These are phyloP conservation scores for Toxotes chatareus DNA, from an alignment of 2,113 vertebrate genomes.

Conservation along the genomic window DNA sequence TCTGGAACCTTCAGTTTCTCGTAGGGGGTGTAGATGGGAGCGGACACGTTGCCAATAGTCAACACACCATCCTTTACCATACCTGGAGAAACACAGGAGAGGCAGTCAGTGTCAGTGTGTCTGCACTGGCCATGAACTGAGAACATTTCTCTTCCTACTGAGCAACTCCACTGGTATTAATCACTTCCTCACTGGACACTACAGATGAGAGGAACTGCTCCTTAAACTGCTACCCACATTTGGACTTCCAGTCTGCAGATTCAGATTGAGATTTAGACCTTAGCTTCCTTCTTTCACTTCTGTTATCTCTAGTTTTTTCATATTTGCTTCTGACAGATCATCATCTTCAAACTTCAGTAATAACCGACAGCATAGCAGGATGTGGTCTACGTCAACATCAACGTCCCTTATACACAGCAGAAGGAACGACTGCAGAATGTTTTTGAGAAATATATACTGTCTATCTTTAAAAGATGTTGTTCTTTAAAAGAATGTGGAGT, in stretches of 20 bases:
- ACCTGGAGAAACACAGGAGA: constrained; percentile 79
- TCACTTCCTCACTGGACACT: not conserved
- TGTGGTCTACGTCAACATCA: no score
- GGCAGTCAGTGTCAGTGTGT: no score
- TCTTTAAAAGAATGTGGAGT: no score
- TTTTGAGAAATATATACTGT: no score
- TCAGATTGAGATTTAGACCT: not conserved
- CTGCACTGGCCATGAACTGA: not conserved
- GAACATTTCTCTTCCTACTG: not conserved
- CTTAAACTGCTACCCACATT: not conserved
- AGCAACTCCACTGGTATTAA: not conserved
- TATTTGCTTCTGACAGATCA: no score
- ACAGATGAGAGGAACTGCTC: not conserved
- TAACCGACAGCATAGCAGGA: no score
- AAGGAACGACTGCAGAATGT: no score
- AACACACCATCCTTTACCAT: constrained; percentile 87
- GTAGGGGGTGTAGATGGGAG: constrained; percentile 85
- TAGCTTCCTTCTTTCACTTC: no score
- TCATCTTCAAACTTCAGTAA: no score
- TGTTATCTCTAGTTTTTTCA: not conserved
- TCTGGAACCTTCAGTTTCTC: constrained; percentile 97
- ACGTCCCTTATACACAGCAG: no score
- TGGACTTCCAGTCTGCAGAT: no score
- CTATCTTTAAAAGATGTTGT: no score
- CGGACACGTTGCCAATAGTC: constrained; percentile 88